Base-by-base conservation (phyloP, 1,140 invertebrate genomes). In the Proales similis region DNA sequence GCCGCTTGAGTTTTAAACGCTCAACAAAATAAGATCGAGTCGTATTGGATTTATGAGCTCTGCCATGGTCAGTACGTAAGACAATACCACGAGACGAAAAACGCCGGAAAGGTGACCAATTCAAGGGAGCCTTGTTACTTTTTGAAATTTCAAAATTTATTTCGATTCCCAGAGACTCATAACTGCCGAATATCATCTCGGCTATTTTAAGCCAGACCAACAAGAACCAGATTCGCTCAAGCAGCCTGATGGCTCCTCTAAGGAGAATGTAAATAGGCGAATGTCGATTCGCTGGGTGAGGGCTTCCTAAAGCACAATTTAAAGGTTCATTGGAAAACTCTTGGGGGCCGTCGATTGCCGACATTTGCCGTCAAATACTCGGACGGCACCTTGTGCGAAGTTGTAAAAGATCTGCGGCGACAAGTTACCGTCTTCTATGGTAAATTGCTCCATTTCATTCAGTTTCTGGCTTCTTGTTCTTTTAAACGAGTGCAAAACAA, bases 31-130 rank as follows among this genome's bases (percentile, higher is more conserved):
- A 38, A 85, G 82, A 77, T 95, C 57, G 92, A 96, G 73, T 84
- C 85, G 36, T 97, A 93, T 73, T 96, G 92, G 93, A 90, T 87
- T 0, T 97, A 96, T 78, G 90, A 96, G 77, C 78, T 97, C 7
- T 96, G 93, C 71, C 92, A 96, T 79, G 90, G 90, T 4, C 79
- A 81, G 66, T 84, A 86, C 73, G 82, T 96, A 2, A 79, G 86
- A 9, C 93, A 97, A 70, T 96, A 90, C 76, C 91, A 96, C 74
- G 91, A 63, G 27, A 39, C 43, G 19, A 47, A 48, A 33, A 47
- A 9, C 30, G 61, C 45, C 11, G 61, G 45, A 6, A 63, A 63
- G 22, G 19, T 45, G n/a, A n/a, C n/a, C n/a, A n/a, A n/a, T n/a
- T n/a, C n/a, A n/a, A n/a, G 20, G 20, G 2, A 39, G 3, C 20